Evolutionary conservation across 2,113 vertebrate genomes (phyloP), one percentile per base, ranked within the genome.

Genomic region (Thamnaconus septentrionalis): DNA sequence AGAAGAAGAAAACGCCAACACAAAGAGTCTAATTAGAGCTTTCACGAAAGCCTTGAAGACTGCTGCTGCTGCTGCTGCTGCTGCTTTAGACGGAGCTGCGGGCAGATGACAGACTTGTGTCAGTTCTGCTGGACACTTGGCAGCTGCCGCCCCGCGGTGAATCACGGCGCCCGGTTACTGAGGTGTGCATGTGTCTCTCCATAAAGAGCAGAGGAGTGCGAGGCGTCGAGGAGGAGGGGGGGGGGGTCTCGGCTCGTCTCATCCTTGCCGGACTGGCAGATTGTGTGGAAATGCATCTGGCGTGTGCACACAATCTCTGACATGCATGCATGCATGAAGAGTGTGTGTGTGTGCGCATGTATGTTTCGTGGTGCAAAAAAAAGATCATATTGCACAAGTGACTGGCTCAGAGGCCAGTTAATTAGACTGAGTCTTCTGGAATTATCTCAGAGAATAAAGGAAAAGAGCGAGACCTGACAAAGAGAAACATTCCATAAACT

Each of bases 61-160:
- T 66, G 59, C 65, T 53, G 42, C 6, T 12, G 61, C 49, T 7
- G 12, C 65, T 53, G 52, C 51, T 57, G 56, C 59, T 62, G 59
- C 57, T 66, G 59, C 58, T 56, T 42, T 55, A 11, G 65, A 48
- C 51, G 44, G 45, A 10, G 73, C 80, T 82, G 75, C 75, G 75
- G 84, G 75, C 73, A 56, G 59, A 66, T 70, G 54, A 59, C 57
- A 39, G 53, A 67, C 67, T 77, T 69, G 41, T 63, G 60, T 71
- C 64, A 69, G 12, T 74, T 5, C 39, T 78, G 78, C 73, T 79
- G 77, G 59, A 77, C 81, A 80, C 48, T 75, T 78, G 75, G 72
- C 71, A 76, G 78, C 84, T 83, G 83, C 78, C 80, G 80, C 69
- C 18, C 18, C 18, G 18, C 2, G 18, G 18, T 57, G 53, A 45